Base-by-base conservation (phyloP, 2,888 invertebrate genomes). In the Amphipoea lucens region DNA sequence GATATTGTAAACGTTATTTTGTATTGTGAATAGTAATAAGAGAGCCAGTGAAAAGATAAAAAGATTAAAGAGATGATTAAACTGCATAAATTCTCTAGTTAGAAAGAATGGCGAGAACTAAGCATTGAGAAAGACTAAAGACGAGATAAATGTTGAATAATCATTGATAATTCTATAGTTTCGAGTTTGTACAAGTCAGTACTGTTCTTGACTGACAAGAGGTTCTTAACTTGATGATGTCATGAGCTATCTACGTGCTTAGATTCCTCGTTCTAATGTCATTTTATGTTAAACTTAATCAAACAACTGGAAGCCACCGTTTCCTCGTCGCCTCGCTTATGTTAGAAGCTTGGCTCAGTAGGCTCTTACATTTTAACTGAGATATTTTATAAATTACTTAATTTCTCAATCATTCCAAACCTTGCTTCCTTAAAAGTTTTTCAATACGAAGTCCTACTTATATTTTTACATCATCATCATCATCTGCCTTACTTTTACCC, bases 181-280 rank as follows among this genome's bases (percentile, higher is more conserved):
- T 81, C 40, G 23, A 11, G 57, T 65, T 65, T 20, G 14, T 14
- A 51, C 40, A 74, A 57, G n/a, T 73, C 51, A 60, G 0, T 57
- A 17, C 4, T 42, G 74, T 74, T 72, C 84, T 84, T 84, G 82
- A 78, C 63, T 54, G 74, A 62, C 71, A 74, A 83, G 71, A 74
- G 79, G 14, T 76, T 71, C 69, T 48, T 77, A 62, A 78, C 77
- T 74, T 73, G 42, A 75, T 73, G 82, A 82, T 78, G 82, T 75
- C 86, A 84, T 81, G n/a, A 78, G 36, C 42, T 48, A 57, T 66
- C 20, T 70, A 66, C 48, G 65, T 67, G 60, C 29, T 62, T 48
- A 68, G 48, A 51, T 57, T 23, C 17, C 69, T 81, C 67, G 4
- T 70, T 17, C 65, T 51, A 40, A 73, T 45, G 65, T 71, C 36